Conservation (phyloP, 2,888 invertebrate species). For the Archips xylosteana region DNA sequence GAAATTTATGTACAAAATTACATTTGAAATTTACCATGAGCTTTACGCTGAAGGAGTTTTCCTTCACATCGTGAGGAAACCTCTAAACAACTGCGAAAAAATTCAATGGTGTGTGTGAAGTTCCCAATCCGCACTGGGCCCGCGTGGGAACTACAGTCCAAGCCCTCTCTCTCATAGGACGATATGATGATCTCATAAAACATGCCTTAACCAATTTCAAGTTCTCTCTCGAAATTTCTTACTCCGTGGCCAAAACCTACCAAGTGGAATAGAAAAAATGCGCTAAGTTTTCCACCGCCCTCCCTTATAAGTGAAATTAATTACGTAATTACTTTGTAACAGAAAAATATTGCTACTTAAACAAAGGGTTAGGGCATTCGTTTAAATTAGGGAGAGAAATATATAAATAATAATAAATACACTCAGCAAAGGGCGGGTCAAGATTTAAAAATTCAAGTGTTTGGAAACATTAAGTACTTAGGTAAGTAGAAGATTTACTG, state of each 20-base stretch:
- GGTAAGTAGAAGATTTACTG: no score
- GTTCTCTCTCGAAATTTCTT: neutral
- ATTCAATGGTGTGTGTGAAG: no score
- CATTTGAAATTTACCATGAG: no score
- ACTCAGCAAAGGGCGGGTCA: neutral
- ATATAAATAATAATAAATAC: constrained; percentile 1
- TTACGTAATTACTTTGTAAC: constrained; percentile 35
- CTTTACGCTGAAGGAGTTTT: no score
- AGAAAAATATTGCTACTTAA: constrained; percentile 37
- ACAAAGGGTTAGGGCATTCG: constrained; percentile 35
- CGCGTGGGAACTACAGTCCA: no score
- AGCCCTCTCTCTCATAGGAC: no score
- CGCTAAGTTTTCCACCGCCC: constrained; percentile 25
- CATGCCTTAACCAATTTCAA: neutral
- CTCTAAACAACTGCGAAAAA: no score
- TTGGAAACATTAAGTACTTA: neutral
- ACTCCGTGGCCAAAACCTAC: constrained; percentile 15
- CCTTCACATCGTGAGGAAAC: no score
- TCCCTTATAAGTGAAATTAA: constrained; percentile 41
- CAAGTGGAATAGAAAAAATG: constrained; percentile 31
- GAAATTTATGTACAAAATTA: no score
- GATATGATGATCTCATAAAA: no score
- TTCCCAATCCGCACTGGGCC: no score
- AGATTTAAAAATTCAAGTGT: neutral
- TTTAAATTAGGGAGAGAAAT: constrained; percentile 25